These are phyloP conservation scores for Onychomys leucogaster DNA, from an alignment of 2,797 vertebrate genomes.

Conservation along the genomic window DNA sequence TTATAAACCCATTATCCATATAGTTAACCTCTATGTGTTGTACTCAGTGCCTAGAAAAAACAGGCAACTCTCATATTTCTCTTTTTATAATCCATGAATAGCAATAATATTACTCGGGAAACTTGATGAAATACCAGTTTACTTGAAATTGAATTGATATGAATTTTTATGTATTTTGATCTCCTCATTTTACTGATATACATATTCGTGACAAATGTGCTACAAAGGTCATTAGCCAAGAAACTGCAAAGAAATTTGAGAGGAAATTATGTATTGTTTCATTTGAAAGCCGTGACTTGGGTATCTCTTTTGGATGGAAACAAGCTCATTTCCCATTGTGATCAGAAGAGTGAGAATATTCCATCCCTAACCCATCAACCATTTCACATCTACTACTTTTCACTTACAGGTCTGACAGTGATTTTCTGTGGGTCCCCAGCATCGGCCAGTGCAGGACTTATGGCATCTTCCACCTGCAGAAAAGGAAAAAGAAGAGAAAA, in stretches of 20 bases:
- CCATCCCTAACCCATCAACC: background rate
- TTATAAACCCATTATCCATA: background rate
- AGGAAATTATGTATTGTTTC: background rate
- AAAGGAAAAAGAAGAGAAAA: slow-evolving; percentile 44
- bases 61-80: background rate
- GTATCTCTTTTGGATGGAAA: background rate
- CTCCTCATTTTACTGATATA: background rate
- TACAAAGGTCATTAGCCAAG: background rate
- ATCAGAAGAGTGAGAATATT: background rate
- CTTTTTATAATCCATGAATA: background rate
- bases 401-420: slow-evolving; percentile 97
- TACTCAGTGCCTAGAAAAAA: background rate
- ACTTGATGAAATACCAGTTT: background rate
- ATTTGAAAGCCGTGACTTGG: slow-evolving; percentile 25
- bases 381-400: background rate
- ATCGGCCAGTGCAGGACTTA: slow-evolving; percentile 95
- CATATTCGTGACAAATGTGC: background rate
- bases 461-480: slow-evolving; percentile 94
- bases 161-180: background rate
- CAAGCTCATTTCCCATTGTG: background rate
- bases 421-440: slow-evolving; percentile 96
- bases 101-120: background rate
- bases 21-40: background rate
- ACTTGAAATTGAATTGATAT: background rate
- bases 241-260: background rate